Evolutionary conservation across 2,888 invertebrate genomes (phyloP).

Genomic region (Monoplex corrugatus): DNA sequence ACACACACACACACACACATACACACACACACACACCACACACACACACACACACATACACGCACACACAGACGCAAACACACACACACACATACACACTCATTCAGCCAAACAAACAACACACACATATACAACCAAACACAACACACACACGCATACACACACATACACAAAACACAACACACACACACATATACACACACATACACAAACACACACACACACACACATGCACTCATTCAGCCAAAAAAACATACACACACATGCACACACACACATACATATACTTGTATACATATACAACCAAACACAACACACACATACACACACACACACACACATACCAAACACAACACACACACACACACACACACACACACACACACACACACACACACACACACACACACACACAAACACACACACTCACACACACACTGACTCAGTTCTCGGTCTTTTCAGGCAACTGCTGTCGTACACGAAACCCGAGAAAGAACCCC

Average conservation of each 20-base stretch:
- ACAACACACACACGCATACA: not conserved
- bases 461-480: no score
- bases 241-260: not conserved
- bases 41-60: not conserved
- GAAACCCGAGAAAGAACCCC: no score
- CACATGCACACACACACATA: no score
- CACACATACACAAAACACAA: not conserved
- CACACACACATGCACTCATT: not conserved
- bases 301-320: not conserved
- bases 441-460: no score
- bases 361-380: not conserved
- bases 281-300: no score
- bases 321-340: not conserved
- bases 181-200: slow-evolving; percentile 24
- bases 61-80: not conserved
- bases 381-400: not conserved
- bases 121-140: not conserved
- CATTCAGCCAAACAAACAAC: not conserved
- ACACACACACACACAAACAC: slow-evolving; percentile 6
- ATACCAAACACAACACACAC: not conserved
- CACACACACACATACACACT: not conserved
- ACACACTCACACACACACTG: not conserved
- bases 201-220: slow-evolving; percentile 13
- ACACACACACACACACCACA: not conserved
- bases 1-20: not conserved